These are phyloP conservation scores for Ursus arctos DNA, from an alignment of 2,113 vertebrate species.

Conservation along the genomic window DNA sequence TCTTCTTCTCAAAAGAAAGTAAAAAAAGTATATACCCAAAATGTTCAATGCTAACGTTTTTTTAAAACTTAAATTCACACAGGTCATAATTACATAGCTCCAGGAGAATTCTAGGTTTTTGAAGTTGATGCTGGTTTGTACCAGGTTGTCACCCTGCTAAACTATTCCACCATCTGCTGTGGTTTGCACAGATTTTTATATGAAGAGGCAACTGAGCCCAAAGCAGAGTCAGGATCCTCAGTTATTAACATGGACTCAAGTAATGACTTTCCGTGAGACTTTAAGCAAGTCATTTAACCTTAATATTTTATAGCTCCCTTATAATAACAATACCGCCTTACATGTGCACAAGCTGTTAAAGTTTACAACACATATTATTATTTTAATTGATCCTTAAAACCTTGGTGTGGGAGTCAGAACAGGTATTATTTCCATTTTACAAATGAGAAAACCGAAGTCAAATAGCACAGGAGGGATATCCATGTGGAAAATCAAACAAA, in stretches of 20 bases:
- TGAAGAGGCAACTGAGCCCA: slow-evolving; percentile 19
- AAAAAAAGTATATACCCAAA: slow-evolving; percentile 33
- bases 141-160: neutral
- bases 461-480: slow-evolving; percentile 1
- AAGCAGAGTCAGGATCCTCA: neutral
- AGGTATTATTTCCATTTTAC: slow-evolving; percentile 49
- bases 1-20: slow-evolving; percentile 34
- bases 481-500: slow-evolving; percentile 34
- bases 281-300: slow-evolving; percentile 34
- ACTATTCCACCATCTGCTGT: neutral
- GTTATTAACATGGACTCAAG: slow-evolving; percentile 23
- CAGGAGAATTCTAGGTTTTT: slow-evolving; percentile 14
- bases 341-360: neutral
- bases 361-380: slow-evolving; percentile 26
- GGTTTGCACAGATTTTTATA: slow-evolving; percentile 33
- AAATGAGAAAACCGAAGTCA: slow-evolving; percentile 38
- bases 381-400: slow-evolving; percentile 39
- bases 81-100: slow-evolving; percentile 22
- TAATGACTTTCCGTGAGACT: slow-evolving; percentile 40
- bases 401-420: neutral
- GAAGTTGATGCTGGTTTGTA: neutral
- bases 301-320: slow-evolving; percentile 46
- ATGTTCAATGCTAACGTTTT: neutral
- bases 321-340: slow-evolving; percentile 25
- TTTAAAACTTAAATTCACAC: slow-evolving; percentile 30